Evolutionary conservation across 2,113 vertebrate genomes (phyloP), one percentile per base, ranked within the genome.

Genomic region (Phrynosoma blainvillii): DNA sequence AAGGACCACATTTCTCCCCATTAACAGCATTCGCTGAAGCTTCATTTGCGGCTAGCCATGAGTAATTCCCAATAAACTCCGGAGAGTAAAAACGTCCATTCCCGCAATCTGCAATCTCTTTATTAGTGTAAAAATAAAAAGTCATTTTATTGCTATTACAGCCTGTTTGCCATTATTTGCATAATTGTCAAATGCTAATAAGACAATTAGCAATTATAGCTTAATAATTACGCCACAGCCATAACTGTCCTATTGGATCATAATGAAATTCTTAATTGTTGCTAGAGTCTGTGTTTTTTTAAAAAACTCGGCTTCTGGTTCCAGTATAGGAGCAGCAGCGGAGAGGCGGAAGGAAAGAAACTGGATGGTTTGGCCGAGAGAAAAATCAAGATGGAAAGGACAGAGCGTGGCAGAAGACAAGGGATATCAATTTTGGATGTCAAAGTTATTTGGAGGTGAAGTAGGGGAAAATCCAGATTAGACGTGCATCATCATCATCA

Each of bases 121-220:
- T 90, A 84, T 52, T 89, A 59, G 8, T 81, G 91, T 1, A 68
- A 68, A 82, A 82, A 87, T 90, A 91, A 91, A 91, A 85, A 88
- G 89, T 84, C 32, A 90, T 94, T 95, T 92, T 92, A 89, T 93
- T 93, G 93, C 86, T 91, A 84, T 93, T 94, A 91, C 25, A 47
- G 79, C 88, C 91, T 93, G 93, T 95, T 95, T 96, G 94, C 89
- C 81, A 62, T 91, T 95, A 92, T 96, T 95, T 95, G 94, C 95
- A 93, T 96, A 96, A 96, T 92, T 94, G 91, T 90, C 93, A 91
- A 95, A 94, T 95, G 93, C 93, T 96, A 96, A 94, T 95, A 96
- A 93, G 93, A 95, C 93, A 93, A 92, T 95, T 95, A 95, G 89
- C 85, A 89, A 94, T 95, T 94, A 92, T 92, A 94, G 92, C 93